A percentile compares a stretch with the other conserved stretches of the same genome.
Evolutionary conservation across 2,888 invertebrate species (phyloP).

Genomic region (Endomychus coccineus): DNA sequence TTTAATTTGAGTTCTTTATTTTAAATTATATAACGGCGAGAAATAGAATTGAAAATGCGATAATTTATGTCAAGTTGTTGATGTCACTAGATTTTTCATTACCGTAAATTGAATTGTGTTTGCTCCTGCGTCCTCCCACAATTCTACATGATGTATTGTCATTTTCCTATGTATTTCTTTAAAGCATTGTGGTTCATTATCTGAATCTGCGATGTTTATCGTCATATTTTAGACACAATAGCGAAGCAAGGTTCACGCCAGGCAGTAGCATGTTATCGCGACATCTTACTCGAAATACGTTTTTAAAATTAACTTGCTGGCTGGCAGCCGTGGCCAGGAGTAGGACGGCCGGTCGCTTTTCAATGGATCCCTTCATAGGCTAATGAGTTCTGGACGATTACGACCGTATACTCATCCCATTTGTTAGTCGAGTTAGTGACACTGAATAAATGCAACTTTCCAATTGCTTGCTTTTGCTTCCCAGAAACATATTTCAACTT

Average conservation of each 20-base stretch:
- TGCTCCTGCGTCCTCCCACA: constrained; percentile 25
- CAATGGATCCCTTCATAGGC: constrained; percentile 40
- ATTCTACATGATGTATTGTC: constrained; percentile 18
- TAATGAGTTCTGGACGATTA: constrained; percentile 42
- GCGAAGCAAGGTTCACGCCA: constrained; percentile 38
- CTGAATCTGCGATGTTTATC: constrained; percentile 42
- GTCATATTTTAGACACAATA: constrained; percentile 43
- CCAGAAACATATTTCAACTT: no score
- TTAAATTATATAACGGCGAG: no score
- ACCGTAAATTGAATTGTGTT: constrained; percentile 34
- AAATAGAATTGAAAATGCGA: no score
- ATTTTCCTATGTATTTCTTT: constrained; percentile 23
- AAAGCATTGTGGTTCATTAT: constrained; percentile 27
- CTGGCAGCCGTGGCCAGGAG: constrained; percentile 18
- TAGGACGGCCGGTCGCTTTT: constrained; percentile 29
- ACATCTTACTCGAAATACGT: constrained; percentile 41
- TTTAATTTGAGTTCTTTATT: no score
- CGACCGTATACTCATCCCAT: constrained; percentile 37
- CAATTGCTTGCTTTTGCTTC: no score
- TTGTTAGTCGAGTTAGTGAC: constrained; percentile 39
- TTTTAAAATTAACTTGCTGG: constrained; percentile 39
- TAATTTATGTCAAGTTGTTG: no score
- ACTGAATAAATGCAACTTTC: constrained; percentile 35
- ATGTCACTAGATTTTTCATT: no score
- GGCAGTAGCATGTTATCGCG: constrained; percentile 34